phyloP scores from a whole-genome alignment of 2,888 invertebrate genomes.

The Acrobasis suavella region DNA sequence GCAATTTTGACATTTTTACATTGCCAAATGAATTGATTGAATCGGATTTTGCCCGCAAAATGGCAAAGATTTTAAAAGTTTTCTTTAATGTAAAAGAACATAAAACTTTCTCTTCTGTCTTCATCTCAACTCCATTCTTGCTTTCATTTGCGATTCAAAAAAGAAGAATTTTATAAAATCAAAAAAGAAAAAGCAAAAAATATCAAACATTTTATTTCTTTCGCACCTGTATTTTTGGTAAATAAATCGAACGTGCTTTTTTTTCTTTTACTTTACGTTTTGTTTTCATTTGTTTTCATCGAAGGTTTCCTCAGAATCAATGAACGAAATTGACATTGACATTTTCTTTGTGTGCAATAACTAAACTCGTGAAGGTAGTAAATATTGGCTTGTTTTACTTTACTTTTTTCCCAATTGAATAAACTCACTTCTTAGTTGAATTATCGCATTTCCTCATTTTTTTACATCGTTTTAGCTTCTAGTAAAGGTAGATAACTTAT shows the following conservation, averaged over 20 bases:
- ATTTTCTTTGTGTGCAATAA: neutral
- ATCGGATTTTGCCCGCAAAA: neutral
- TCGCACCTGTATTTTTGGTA: neutral
- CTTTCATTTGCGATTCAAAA: slow-evolving; percentile 1
- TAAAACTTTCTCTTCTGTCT: neutral
- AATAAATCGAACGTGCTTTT: neutral
- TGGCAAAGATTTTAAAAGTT: no score
- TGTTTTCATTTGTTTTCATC: neutral
- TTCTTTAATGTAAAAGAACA: no score
- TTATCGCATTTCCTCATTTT: no score
- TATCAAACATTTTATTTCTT: no score
- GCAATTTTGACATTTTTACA: slow-evolving; percentile 64
- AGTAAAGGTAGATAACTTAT: no score
- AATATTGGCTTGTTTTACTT: neutral
- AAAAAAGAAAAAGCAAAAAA: neutral
- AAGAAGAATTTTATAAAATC: neutral
- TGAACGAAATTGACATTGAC: neutral
- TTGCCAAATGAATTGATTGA: slow-evolving; percentile 2
- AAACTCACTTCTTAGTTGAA: no score
- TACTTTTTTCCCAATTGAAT: no score
- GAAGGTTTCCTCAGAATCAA: no score
- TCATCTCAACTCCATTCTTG: neutral
- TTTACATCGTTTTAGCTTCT: no score
- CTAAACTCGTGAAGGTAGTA: neutral
- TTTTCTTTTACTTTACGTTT: neutral